phyloP scores from a whole-genome alignment of 1,140 invertebrate genomes.

The Alviniconcha marisindica region DNA sequence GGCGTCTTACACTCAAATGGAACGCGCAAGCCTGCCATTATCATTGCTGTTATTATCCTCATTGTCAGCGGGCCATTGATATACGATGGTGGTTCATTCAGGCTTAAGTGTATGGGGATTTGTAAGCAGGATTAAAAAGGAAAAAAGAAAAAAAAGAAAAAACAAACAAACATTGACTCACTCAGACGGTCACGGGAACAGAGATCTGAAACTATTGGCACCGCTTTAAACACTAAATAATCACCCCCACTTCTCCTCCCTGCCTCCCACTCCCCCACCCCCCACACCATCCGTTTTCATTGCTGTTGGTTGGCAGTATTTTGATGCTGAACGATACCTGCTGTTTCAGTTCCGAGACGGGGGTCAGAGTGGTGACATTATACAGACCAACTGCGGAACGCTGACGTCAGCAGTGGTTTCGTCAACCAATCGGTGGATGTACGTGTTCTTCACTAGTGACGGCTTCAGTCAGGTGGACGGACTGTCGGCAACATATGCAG shows the following conservation, averaged over 20 bases:
- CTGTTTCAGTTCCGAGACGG: slow-evolving; percentile 53
- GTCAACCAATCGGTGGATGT: slow-evolving; percentile 53
- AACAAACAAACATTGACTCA: not conserved
- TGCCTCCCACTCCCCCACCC: not conserved
- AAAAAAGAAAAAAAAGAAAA: not conserved
- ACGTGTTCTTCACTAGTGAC: slow-evolving; percentile 55
- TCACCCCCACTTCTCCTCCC: not conserved
- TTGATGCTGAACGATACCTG: not conserved
- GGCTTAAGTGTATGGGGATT: too few species aligned
- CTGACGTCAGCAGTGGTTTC: slow-evolving; percentile 37
- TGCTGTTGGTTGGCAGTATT: not conserved
- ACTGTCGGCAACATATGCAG: slow-evolving; percentile 25
- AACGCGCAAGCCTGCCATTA: too few species aligned
- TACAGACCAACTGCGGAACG: slow-evolving; percentile 42
- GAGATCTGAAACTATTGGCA: not conserved
- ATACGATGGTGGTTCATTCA: too few species aligned
- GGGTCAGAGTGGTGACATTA: slow-evolving; percentile 31
- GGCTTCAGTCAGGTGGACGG: slow-evolving; percentile 33
- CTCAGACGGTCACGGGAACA: not conserved
- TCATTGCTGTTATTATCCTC: too few species aligned
- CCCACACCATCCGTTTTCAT: not conserved
- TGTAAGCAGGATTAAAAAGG: too few species aligned
- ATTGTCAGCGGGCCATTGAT: too few species aligned
- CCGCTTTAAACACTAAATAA: not conserved
- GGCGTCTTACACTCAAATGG: too few species aligned